Base-by-base conservation (phyloP, 2,797 vertebrate genomes). In the Chaetodon trifasciatus region DNA sequence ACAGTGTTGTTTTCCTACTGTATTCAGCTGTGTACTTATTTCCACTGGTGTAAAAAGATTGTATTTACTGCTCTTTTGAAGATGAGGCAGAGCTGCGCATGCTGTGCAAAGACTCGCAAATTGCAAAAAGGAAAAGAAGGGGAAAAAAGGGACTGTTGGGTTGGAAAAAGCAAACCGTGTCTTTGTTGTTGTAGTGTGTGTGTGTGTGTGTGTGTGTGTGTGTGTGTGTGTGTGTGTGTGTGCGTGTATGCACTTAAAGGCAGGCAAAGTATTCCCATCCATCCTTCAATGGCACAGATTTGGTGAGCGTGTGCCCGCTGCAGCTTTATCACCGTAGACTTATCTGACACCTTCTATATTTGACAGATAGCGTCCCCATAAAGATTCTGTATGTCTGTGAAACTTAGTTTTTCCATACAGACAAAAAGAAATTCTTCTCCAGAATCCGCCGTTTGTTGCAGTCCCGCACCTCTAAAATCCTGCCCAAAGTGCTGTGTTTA, bases 21-120 rank as follows among this genome's bases (percentile, higher is more conserved):
- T 91, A 88, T 88, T 76, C 88, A 88, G 88, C 87, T 89, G 78
- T 88, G 93, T 93, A 57, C 83, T 90, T 90, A 86, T 80, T 92
- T 90, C 88, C 78, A 82, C 81, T 86, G 79, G 86, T 89, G 91
- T 87, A 71, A 84, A 83, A 73, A 71, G 76, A 89, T 87, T 86
- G 83, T 92, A 89, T 93, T 95, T 91, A 88, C 91, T 74, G 87
- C 82, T 73, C 79, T 74, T 94, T 95, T 94, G 92, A 94, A 94
- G 91, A 90, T 65, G 88, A 90, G 77, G 76, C 49, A 28, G 79
- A 81, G 90, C 75, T 24, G 76, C 74, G n/a, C 86, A 77, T 39
- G 81, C 89, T 89, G 86, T 75, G 90, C 86, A 92, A 93, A 94
- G 90, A 91, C 76, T 77, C 40, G 19, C 82, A 93, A 93, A 93